These are phyloP conservation scores for Cerastis rubricosa DNA, from an alignment of 2,888 invertebrate species.

Conservation along the genomic window DNA sequence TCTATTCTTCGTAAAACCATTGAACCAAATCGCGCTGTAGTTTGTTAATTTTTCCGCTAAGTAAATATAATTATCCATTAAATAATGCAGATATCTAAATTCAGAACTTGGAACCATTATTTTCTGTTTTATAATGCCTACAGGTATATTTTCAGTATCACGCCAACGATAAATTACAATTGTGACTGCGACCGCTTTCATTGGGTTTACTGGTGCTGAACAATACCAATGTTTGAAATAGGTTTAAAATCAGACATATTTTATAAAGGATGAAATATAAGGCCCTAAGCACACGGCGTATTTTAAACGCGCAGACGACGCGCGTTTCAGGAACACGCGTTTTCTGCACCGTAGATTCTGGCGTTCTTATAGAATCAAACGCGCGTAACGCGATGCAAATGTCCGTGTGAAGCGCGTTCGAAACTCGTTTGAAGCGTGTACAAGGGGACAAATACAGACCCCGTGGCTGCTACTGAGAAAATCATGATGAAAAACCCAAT, in stretches of 20 bases:
- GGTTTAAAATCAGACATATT: constrained; percentile 7
- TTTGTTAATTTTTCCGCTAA: background rate
- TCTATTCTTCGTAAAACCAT: background rate
- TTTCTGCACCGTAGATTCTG: too few relatives aligned
- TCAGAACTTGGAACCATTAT: background rate
- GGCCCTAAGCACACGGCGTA: too few relatives aligned
- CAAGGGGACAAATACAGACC: too few relatives aligned
- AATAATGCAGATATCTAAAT: background rate
- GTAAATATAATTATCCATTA: too few relatives aligned
- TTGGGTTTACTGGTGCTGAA: background rate
- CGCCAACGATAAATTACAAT: constrained; percentile 24
- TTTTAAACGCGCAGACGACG: too few relatives aligned
- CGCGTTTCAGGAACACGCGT: too few relatives aligned
- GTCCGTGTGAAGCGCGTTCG: too few relatives aligned
- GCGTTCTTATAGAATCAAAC: too few relatives aligned
- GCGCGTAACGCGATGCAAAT: too few relatives aligned
- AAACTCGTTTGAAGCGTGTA: too few relatives aligned
- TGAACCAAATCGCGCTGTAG: background rate
- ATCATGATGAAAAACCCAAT: too few relatives aligned
- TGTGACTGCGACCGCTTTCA: constrained; percentile 6
- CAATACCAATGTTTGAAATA: background rate
- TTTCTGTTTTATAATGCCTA: constrained; percentile 4
- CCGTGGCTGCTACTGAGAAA: too few relatives aligned
- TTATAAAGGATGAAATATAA: background rate
- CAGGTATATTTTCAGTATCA: constrained; percentile 1